These are phyloP conservation scores for Helicoverpa armigera DNA, from an alignment of 1,140 invertebrate species.

Conservation along the genomic window DNA sequence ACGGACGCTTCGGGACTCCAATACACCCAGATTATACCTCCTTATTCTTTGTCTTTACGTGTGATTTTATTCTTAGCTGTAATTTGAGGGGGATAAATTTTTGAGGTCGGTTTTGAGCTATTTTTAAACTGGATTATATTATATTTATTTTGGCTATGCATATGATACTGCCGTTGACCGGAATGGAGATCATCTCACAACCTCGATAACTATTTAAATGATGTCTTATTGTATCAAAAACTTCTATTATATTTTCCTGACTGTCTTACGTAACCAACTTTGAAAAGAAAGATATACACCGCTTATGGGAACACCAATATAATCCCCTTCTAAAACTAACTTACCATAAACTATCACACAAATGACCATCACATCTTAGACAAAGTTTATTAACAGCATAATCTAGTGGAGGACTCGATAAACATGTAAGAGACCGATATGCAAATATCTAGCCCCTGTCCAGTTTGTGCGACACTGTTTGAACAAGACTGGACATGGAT, in stretches of 20 bases:
- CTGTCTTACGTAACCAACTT: too few relatives aligned
- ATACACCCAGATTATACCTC: conserved; percentile 5
- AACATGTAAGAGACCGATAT: conserved; percentile 60
- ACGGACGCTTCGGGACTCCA: conserved; percentile 64
- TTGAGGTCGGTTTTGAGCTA: too few relatives aligned
- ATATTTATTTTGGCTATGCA: too few relatives aligned
- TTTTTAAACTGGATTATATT: too few relatives aligned
- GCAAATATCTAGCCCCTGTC: conserved; percentile 55
- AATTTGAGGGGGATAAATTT: not conserved
- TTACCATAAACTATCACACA: conserved; percentile 26
- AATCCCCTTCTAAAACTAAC: conserved; percentile 11
- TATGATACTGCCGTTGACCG: too few relatives aligned
- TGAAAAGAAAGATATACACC: not conserved
- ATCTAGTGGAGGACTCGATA: conserved; percentile 49
- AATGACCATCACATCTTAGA: conserved; percentile 39
- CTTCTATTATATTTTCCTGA: too few relatives aligned
- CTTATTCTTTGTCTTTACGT: conserved; percentile 42
- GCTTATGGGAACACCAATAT: not conserved
- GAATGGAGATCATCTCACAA: too few relatives aligned
- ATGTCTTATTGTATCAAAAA: too few relatives aligned
- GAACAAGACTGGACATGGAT: conserved; percentile 38
- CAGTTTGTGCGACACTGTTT: conserved; percentile 23
- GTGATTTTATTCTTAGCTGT: conserved; percentile 25
- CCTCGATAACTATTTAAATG: too few relatives aligned
- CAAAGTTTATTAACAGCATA: conserved; percentile 51